Evolutionary conservation across 2,888 invertebrate genomes (phyloP).

Genomic region (Hemaris fuciformis): DNA sequence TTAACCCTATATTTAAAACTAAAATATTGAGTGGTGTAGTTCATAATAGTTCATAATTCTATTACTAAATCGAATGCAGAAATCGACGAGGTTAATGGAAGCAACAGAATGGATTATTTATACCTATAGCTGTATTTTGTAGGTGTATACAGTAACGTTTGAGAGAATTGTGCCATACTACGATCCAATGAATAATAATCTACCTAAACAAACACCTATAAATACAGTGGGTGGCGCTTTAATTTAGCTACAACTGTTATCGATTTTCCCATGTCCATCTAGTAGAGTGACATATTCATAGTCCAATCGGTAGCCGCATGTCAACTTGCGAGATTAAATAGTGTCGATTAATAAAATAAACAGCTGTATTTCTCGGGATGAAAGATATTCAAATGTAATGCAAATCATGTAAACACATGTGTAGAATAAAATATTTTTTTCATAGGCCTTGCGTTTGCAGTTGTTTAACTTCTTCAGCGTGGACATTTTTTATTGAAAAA

Average conservation of each 20-base stretch:
- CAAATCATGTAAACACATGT: too few species aligned
- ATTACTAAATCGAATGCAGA: neutral
- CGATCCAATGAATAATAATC: neutral
- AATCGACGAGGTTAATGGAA: neutral
- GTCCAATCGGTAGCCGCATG: conserved; percentile 22
- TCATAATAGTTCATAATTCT: too few species aligned
- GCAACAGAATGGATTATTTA: neutral
- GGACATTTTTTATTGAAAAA: too few species aligned
- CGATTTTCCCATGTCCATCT: conserved; percentile 60
- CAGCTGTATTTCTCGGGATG: too few species aligned
- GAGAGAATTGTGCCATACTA: neutral
- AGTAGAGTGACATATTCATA: conserved; percentile 53
- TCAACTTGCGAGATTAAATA: too few species aligned
- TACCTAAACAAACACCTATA: conserved; percentile 18
- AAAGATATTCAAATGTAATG: too few species aligned
- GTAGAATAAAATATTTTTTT: too few species aligned
- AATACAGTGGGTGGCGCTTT: conserved; percentile 34
- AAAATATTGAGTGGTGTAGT: neutral
- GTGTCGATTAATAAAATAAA: too few species aligned
- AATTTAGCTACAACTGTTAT: conserved; percentile 54
- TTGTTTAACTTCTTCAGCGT: too few species aligned
- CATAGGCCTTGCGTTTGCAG: too few species aligned
- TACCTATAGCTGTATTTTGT: neutral
- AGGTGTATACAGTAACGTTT: neutral
- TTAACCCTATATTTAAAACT: neutral